Conservation (phyloP, 1,140 invertebrate species). For the Anoplolepis gracilipes region DNA sequence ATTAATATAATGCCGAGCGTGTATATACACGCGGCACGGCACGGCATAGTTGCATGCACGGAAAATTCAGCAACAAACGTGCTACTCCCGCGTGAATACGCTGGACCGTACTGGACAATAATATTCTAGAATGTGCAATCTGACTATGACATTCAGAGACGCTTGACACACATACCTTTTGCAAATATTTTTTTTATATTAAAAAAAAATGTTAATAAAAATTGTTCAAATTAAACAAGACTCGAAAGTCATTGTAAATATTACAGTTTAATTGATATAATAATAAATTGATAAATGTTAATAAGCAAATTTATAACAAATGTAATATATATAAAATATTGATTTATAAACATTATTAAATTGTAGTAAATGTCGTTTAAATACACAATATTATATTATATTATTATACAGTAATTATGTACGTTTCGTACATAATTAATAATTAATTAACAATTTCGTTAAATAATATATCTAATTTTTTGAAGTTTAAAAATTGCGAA, state of each 20-base stretch:
- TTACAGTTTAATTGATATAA: neutral
- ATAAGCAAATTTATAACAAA: neutral
- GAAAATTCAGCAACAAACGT: slow-evolving; percentile 47
- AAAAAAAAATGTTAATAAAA: neutral
- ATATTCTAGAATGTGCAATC: slow-evolving; percentile 15
- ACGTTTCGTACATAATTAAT: neutral
- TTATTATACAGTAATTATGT: neutral
- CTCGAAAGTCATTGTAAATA: neutral
- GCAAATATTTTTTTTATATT: neutral
- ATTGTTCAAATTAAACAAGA: neutral
- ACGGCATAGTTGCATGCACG: slow-evolving; percentile 5
- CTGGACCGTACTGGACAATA: slow-evolving; percentile 15
- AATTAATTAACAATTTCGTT: neutral
- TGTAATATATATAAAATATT: neutral
- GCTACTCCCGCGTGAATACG: neutral
- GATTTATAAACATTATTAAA: neutral
- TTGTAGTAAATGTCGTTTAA: neutral
- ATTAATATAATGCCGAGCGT: slow-evolving; percentile 40
- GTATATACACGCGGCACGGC: neutral
- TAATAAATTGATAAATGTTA: neutral
- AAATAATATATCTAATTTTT: neutral
- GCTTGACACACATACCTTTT: neutral
- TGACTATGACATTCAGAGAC: slow-evolving; percentile 12
- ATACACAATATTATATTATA: neutral
- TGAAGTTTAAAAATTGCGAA: neutral